These are phyloP conservation scores for Phyllostomus hastatus DNA, from an alignment of 2,113 vertebrate species.

Conservation along the genomic window DNA sequence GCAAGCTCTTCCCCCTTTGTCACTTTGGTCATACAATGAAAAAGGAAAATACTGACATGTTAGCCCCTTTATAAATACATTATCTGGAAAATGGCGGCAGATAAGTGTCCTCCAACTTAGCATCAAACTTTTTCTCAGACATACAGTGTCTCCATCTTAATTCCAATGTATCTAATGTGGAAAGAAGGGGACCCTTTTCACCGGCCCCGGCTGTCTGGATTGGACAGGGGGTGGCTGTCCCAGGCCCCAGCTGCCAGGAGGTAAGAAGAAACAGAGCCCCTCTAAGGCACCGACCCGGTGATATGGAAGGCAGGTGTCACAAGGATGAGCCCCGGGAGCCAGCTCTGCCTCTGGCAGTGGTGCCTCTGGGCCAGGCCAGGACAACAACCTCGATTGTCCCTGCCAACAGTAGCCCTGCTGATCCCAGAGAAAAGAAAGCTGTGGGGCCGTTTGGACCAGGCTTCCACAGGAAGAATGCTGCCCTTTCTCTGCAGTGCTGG, in stretches of 20 bases:
- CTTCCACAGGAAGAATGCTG: constrained; percentile 63
- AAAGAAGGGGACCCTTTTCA: neutral
- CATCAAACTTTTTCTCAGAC: neutral
- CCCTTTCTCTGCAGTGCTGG: constrained; percentile 64
- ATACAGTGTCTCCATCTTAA: neutral
- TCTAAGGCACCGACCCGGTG: neutral
- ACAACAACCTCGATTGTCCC: constrained; percentile 71
- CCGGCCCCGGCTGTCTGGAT: neutral
- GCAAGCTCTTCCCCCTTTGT: neutral
- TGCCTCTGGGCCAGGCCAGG: constrained; percentile 54
- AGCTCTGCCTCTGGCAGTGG: constrained; percentile 49
- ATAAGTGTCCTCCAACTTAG: neutral
- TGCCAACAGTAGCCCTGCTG: constrained; percentile 68
- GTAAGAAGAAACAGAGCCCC: neutral
- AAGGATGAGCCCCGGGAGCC: neutral
- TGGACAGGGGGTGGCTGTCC: neutral
- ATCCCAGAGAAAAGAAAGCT: constrained; percentile 63
- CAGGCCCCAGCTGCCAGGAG: neutral
- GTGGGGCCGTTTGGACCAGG: constrained; percentile 42
- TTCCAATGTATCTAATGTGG: neutral
- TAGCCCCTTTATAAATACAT: neutral
- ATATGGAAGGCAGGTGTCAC: constrained; percentile 25
- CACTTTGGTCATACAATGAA: neutral
- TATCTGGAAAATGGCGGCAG: neutral
- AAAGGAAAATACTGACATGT: neutral